Evolutionary conservation across 2,888 invertebrate species (phyloP), one percentile per base, ranked within the genome.

Genomic region (Pemphredon lugubris): DNA sequence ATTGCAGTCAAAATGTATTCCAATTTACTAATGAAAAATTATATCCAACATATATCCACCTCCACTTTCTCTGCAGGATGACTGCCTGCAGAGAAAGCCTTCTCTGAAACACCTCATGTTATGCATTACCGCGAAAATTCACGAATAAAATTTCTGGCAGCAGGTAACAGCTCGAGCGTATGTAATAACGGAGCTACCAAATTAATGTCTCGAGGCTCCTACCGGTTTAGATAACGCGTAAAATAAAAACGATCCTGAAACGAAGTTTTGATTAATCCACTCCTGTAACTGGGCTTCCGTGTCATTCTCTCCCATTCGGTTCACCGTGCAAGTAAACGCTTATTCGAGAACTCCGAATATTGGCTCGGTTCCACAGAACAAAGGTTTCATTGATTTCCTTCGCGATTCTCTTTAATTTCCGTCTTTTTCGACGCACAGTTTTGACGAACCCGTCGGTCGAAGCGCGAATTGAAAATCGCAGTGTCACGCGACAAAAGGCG

Each of bases 331-430:
- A 44, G 45, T 39, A 21, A 63, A 50, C 60, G 50, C 66, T 7
- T 9, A 30, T 47, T 45, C 47, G 47, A 14, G 20, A 1, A n/a
- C n/a, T n/a, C 20, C 16, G 67, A 67, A 70, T 75, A 75, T 76
- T 66, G 81, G 65, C 57, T 23, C 37, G 44, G 45, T 39, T 18
- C 50, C 23, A 16, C 55, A 60, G 65, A 65, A 82, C 79, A 84
- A 83, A 83, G 75, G 76, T 78, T 55, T 73, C 73, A 75, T 81
- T 73, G 83, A 81, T 81, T 82, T 80, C 69, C 65, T 74, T 82
- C 71, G 75, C 71, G 67, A 64, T 60, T 55, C 75, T 73, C 74
- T 84, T 83, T 84, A 83, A 84, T 83, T 81, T 81, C 81, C 82
- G 79, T 69, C 73, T 34, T 53, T 54, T 54, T 42, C 48, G 48